Evolutionary conservation across 1,140 invertebrate species (phyloP), one percentile per base, ranked within the genome.

Genomic region (Musca domestica): DNA sequence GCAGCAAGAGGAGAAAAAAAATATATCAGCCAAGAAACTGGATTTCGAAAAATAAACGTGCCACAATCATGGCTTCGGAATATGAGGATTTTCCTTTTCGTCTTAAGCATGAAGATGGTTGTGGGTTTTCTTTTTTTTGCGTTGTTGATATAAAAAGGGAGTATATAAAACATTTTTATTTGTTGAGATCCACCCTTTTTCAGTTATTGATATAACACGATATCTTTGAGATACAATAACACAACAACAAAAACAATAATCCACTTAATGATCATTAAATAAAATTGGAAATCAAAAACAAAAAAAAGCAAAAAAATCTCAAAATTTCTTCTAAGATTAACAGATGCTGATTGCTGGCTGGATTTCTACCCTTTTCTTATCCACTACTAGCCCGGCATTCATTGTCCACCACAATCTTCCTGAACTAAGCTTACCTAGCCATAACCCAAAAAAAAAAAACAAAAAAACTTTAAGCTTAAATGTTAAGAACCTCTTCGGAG

Each of bases 121-220:
- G 22, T 56, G 22, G 9, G 23, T 27, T 23, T n/a, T 27, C 15
- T 19, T 34, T 61, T 34, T 2, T 41, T 30, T 7, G 17, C 5
- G 27, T 34, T 41, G 34, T 41, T 41, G 34, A 41, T 41, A 41
- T 41, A 41, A 41, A 41, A 41, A 61, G 56, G 56, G 56, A 61
- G 56, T 61, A 61, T 61, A 61, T 61, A 61, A 61, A 61, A 61
- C 56, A 61, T 61, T 61, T 61, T 61, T 61, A 61, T 61, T 66
- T 66, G 64, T 64, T 30, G 34, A 49, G 77, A 74, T 79, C 75
- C 77, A 77, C 77, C 77, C 77, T 75, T 79, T 79, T 77, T 76
- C 71, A 75, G 74, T 79, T 77, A 77, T 79, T 79, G 77, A 79
- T 77, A 79, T 77, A 77, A 76, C 75, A 73, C 73, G 73, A 78